Evolutionary conservation across 1,140 invertebrate species (phyloP), one percentile per base, ranked within the genome.

Genomic region (Onthophagus taurus): DNA sequence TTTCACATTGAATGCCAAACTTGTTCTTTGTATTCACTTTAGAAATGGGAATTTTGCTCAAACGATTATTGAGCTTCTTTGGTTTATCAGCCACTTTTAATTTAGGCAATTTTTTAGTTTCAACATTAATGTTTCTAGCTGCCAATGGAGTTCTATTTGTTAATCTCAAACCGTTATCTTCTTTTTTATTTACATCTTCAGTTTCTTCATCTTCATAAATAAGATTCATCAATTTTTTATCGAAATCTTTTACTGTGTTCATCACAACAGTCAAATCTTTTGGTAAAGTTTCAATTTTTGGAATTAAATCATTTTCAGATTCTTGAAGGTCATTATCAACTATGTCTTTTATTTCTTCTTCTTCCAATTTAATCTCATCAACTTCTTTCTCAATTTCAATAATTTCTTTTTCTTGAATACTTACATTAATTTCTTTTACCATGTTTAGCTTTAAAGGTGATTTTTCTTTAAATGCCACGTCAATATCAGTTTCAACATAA

Each of bases 31-130:
- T 35, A 20, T 44, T 44, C 20, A 53, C 59, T 7, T 53, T 54
- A 36, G 19, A 20, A 13, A 62, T 44, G 11, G 60, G 60, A 36
- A 62, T 62, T 48, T 52, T 58, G 42, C 58, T 60, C 5, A 47
- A 44, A 19, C 48, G 50, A 26, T 31, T 35, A 2, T 21, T 13
- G 9, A 2, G 3, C 36, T 54, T 60, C 23, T 49, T 56, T 31
- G 59, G 58, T 44, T 60, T 60, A 42, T 61, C 59, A 45, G 48
- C 54, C n/a, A 61, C 59, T 52, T 52, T 60, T n/a, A 59, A 29
- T 44, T 55, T 57, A 20, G 38, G 42, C 14, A 16, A 12, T 11
- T 29, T 20, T 39, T 48, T 57, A 7, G 26, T 13, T 41, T 50
- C 31, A 17, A 43, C 44, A 36, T 51, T 54, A 0, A 30, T 12